Percentiles rank a stretch among this genome's conserved stretches.
Conservation (phyloP, 2,113 vertebrate species). For the Daboia siamensis region DNA sequence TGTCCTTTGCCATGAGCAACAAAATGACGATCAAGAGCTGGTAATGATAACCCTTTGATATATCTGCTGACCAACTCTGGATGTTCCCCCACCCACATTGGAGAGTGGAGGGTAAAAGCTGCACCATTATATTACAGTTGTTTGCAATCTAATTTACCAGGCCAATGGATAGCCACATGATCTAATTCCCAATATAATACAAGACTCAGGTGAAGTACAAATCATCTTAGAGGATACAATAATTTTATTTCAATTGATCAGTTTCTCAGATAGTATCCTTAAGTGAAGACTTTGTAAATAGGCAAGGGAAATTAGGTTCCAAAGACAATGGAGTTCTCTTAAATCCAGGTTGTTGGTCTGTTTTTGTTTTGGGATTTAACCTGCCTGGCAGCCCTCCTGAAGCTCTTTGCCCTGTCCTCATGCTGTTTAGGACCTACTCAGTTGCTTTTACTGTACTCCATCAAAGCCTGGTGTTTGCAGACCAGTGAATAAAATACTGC, state of each 20-base stretch:
- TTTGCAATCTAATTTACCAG: slow-evolving; percentile 84
- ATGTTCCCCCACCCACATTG: background rate
- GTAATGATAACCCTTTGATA: background rate
- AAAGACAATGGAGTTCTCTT: slow-evolving; percentile 62
- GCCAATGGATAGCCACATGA: slow-evolving; percentile 77
- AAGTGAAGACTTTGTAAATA: slow-evolving; percentile 79
- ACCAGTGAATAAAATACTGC: slow-evolving; percentile 84
- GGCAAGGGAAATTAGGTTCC: slow-evolving; percentile 75
- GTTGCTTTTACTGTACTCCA: slow-evolving; percentile 67
- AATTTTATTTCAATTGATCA: slow-evolving; percentile 91
- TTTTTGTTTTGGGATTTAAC: slow-evolving; percentile 16
- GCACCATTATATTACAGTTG: slow-evolving; percentile 64
- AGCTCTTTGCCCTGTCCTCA: slow-evolving; percentile 44
- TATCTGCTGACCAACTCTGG: background rate
- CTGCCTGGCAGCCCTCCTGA: slow-evolving; percentile 43
- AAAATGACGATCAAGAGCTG: background rate
- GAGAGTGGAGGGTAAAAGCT: background rate
- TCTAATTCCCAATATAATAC: slow-evolving; percentile 88
- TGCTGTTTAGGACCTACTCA: slow-evolving; percentile 38
- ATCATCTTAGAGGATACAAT: slow-evolving; percentile 88
- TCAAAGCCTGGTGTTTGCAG: slow-evolving; percentile 70
- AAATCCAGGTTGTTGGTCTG: slow-evolving; percentile 37
- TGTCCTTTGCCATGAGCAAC: background rate
- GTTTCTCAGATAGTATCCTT: slow-evolving; percentile 80
- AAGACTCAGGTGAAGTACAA: slow-evolving; percentile 86